These are phyloP conservation scores for Odontomyia ornata DNA, from an alignment of 2,888 invertebrate species.

Conservation along the genomic window DNA sequence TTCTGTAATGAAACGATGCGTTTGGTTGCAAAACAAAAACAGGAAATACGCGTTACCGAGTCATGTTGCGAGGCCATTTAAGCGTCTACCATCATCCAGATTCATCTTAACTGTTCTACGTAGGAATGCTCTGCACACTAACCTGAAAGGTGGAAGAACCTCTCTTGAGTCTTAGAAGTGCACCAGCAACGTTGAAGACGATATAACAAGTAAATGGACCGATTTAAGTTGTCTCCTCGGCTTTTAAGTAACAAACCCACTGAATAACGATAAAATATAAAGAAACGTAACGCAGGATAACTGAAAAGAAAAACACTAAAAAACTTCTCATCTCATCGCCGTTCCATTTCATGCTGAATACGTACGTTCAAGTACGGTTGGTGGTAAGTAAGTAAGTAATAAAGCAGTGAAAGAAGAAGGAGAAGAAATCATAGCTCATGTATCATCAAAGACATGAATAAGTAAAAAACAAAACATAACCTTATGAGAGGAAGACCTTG, in stretches of 20 bases:
- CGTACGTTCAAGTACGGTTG: background rate
- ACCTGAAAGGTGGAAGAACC: slow-evolving; percentile 7
- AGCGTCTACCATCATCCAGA: slow-evolving; percentile 10
- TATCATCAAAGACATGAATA: slow-evolving; percentile 9
- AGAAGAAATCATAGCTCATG: slow-evolving; percentile 30
- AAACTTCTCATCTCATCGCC: slow-evolving; percentile 12
- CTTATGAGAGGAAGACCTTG: background rate
- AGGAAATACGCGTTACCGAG: background rate
- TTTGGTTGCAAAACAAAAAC: background rate
- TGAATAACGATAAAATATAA: background rate
- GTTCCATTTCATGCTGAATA: slow-evolving; percentile 7
- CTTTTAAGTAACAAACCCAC: slow-evolving; percentile 28
- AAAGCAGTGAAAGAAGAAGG: background rate
- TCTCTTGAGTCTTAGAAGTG: background rate
- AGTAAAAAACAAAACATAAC: slow-evolving; percentile 23
- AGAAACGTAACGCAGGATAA: background rate
- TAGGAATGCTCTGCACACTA: background rate
- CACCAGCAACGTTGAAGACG: background rate
- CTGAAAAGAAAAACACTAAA: background rate
- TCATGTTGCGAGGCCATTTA: slow-evolving; percentile 29
- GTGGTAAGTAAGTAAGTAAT: too few species aligned
- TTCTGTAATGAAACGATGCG: too few species aligned
- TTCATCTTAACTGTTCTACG: background rate
- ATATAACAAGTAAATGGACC: slow-evolving; percentile 34
- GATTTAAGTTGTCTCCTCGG: slow-evolving; percentile 38